Evolutionary conservation across 2,113 vertebrate species (phyloP), one percentile per base, ranked within the genome.

Genomic region (Micronycteris hirsuta): DNA sequence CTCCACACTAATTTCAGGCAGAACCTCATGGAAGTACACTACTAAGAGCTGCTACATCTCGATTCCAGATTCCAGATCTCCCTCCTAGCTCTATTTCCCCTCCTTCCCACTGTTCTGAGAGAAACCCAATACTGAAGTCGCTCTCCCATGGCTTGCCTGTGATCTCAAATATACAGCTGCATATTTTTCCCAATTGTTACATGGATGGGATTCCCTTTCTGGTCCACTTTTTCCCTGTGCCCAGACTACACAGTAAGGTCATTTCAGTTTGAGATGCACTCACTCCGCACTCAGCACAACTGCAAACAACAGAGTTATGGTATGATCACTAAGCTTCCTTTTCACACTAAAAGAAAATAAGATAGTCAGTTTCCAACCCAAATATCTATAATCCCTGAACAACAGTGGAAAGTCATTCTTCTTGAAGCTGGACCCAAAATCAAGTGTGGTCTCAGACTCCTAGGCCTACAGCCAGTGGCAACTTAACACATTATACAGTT

Each of bases 381-480:
- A 95, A 94, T 94, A 91, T n/a, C 95, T 86, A 65, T 41, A 84
- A 41, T 97, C 74, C 86, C 74, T 77, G 43, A 93, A 91, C 81
- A 95, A 86, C 78, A 96, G 56, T 88, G 61, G 70, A 86, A 94
- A 94, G 73, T 92, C 85, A 96, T 81, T 96, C 95, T 86, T 77
- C 78, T 89, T 83, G 31, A 94, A 92, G 82, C 49, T 8, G 95
- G 67, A 93, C 77, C 77, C 74, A 95, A 80, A 96, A 92, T 88
- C 95, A 95, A 97, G 47, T 63, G 43, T 24, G 94, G 67, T 94
- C 70, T 86, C 78, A 73, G 94, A 91, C 41, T 94, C 65, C 41
- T 77, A 94, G 93, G 93, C 84, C 92, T 91, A 71, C 7, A 88
- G 91, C 94, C 93, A 97, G 89, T 80, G 82, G 93, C 83, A 95